Base-by-base conservation (phyloP, 1,140 invertebrate genomes). In the Phthorimaea operculella region DNA sequence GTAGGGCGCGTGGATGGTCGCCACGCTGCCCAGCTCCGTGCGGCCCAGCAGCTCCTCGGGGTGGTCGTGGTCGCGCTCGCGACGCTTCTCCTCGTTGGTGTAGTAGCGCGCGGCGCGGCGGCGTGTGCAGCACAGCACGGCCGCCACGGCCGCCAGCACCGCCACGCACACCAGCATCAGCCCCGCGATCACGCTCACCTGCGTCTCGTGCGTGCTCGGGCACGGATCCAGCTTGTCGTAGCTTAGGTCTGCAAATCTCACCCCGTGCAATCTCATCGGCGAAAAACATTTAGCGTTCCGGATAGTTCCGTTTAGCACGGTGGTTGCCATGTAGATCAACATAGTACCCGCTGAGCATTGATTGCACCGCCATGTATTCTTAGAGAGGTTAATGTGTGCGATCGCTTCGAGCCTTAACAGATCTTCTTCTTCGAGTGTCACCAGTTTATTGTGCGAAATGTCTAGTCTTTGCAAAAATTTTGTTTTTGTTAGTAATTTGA, bases 61-160 rank as follows among this genome's bases (percentile, higher is more conserved):
- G 58, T 86, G 87, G 5, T 88, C 87, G 51, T 87, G 86, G 44
- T 87, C 86, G 14, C 84, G 83, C 56, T 88, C 87, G 42, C 83
- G 71, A 11, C 88, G 70, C 62, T 91, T 90, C 61, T 91, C 90
- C 73, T 92, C 91, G 69, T 92, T 88, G 0, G 91, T 92, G 72
- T 93, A 92, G 70, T 93, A 93, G 34, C 89, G 89, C 9, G 90
- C 91, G 0, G 90, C 88, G 59, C 91, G 90, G 14, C 90, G 85
- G 42, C 87, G 79, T 18, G 90, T 89, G 68, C 88, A 90, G 52
- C 87, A 87, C 10, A 90, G 67, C 0, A 83, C 87, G 0, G 78
- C 87, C 0, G 88, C 72, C 8, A 89, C 75, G 0, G 81, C 85
- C 0, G 87, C 72, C 7, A 87, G 70, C 6, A 87, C 84, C 0